A percentile compares a stretch with the other conserved stretches of the same genome.
Conservation (phyloP, 2,888 invertebrate species). For the Lasioglossum morio region DNA sequence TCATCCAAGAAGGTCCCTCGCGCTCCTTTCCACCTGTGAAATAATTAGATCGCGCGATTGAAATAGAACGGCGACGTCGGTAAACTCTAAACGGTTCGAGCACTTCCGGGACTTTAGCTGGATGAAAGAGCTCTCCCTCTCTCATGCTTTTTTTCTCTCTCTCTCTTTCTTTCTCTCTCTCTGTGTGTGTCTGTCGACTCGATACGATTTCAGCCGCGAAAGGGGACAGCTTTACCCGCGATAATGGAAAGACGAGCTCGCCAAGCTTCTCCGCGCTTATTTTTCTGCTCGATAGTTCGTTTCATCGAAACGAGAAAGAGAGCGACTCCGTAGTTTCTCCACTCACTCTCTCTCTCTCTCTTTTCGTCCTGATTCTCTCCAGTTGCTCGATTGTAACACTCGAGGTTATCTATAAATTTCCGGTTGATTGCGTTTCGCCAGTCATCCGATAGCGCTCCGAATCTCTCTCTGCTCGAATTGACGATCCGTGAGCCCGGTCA, state of each 20-base stretch:
- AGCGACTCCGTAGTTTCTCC: neutral
- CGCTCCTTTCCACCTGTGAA: slow-evolving; percentile 19
- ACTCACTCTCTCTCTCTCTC: neutral
- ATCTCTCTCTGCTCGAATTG: slow-evolving; percentile 15
- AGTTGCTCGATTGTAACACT: slow-evolving; percentile 24
- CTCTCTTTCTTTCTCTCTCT: neutral
- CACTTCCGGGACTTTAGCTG: neutral
- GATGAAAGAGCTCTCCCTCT: slow-evolving; percentile 14
- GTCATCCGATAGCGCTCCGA: slow-evolving; percentile 22
- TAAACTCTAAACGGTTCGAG: slow-evolving; percentile 24
- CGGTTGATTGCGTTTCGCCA: slow-evolving; percentile 27
- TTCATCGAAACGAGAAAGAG: slow-evolving; percentile 10
- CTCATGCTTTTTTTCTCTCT: neutral
- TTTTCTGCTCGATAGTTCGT: slow-evolving; percentile 23
- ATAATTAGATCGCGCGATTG: slow-evolving; percentile 53
- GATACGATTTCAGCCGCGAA: slow-evolving; percentile 35
- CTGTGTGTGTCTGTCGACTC: neutral
- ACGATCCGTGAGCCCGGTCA: slow-evolving; percentile 8
- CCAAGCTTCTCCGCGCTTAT: slow-evolving; percentile 20
- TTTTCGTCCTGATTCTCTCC: neutral
- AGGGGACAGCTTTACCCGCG: slow-evolving; percentile 19
- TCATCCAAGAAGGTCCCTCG: slow-evolving; percentile 43
- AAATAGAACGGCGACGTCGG: slow-evolving; percentile 25
- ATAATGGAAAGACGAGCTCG: slow-evolving; percentile 25
- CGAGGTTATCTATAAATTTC: slow-evolving; percentile 45